Evolutionary conservation across 2,797 vertebrate genomes (phyloP).

Genomic region (Ibycter americanus): DNA sequence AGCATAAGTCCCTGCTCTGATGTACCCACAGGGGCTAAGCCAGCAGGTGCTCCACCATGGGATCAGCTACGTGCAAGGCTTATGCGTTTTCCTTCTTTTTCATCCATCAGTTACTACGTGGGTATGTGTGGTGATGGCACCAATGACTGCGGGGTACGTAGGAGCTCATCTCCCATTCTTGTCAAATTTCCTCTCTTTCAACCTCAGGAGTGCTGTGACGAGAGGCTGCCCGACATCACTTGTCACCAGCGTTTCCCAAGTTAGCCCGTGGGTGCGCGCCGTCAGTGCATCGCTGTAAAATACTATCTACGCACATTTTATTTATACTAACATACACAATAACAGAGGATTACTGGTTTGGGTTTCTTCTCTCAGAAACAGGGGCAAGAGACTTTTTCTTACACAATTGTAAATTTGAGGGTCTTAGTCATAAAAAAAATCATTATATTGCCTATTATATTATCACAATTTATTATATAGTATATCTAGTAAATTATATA

Average conservation of each 20-base stretch:
- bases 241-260: background rate
- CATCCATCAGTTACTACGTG: conserved; percentile 69
- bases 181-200: background rate
- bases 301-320: accelerated
- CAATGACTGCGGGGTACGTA: conserved; percentile 77
- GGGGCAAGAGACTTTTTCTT: background rate
- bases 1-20: background rate
- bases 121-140: conserved; percentile 79
- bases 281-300: background rate
- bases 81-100: background rate
- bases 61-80: background rate
- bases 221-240: background rate
- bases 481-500: background rate
- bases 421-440: background rate
- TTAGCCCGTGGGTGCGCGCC: accelerated
- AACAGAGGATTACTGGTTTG: background rate
- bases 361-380: background rate
- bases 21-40: background rate
- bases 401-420: background rate
- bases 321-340: background rate
- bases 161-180: background rate
- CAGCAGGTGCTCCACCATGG: background rate
- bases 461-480: background rate
- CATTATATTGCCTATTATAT: background rate
- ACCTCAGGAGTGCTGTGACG: background rate